Evolutionary conservation across 2,797 vertebrate species (phyloP).

Genomic region (Esox masquinongy): DNA sequence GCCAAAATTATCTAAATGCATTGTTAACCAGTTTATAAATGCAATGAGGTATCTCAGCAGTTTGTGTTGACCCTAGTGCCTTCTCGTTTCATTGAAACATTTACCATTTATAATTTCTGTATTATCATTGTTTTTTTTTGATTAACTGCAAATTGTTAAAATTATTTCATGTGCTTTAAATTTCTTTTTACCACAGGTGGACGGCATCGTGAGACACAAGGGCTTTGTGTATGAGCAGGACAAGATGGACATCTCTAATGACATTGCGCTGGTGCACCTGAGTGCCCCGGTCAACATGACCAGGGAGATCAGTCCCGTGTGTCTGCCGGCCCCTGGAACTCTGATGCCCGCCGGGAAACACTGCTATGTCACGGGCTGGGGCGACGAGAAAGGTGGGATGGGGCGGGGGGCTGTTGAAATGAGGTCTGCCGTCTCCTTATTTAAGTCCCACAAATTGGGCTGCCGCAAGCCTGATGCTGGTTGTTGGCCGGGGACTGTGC

Average conservation of each 20-base stretch:
- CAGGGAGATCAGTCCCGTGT: constrained; percentile 70
- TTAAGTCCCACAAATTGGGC: no score
- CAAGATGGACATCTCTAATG: constrained; percentile 60
- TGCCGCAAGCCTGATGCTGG: no score
- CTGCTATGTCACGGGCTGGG: constrained; percentile 76
- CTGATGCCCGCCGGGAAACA: constrained; percentile 57
- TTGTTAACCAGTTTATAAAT: no score
- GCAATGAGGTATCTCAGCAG: no score
- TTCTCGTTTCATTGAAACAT: no score
- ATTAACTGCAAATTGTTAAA: no score
- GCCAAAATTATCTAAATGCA: no score
- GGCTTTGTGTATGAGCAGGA: constrained; percentile 68
- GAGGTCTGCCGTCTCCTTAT: no score
- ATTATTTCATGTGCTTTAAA: no score
- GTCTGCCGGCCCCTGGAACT: constrained; percentile 59
- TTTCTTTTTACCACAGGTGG: constrained; percentile 36
- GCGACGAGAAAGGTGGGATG: constrained; percentile 71
- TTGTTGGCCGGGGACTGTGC: no score
- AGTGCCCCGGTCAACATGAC: constrained; percentile 61
- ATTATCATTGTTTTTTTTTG: not conserved
- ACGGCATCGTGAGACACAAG: constrained; percentile 66
- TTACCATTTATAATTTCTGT: not conserved
- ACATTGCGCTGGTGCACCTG: constrained; percentile 74
- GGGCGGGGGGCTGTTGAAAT: no score
- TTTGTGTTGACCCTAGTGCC: no score